Conservation (phyloP, 2,113 vertebrate species). For the Anguilla rostrata region DNA sequence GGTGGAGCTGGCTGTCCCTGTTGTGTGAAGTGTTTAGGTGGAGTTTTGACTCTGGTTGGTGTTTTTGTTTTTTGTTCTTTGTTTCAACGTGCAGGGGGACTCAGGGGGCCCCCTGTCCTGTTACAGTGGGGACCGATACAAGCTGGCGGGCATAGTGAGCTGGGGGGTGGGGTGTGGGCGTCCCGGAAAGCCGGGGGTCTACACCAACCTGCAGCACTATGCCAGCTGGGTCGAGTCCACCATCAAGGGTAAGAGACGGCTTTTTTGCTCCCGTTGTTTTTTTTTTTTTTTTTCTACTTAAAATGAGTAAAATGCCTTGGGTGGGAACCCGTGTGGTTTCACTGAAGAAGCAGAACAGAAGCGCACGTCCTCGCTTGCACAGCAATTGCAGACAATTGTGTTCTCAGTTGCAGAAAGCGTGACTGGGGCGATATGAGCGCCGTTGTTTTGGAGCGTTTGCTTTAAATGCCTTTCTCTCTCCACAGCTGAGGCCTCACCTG, state of each 20-base stretch:
- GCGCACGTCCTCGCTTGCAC: too few relatives aligned
- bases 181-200: constrained; percentile 72
- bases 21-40: background rate
- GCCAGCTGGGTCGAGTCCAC: constrained; percentile 64
- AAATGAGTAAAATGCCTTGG: too few relatives aligned
- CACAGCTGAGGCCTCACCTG: background rate
- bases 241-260: constrained; percentile 42
- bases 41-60: background rate
- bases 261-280: background rate
- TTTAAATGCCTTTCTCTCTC: background rate
- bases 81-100: constrained; percentile 69
- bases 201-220: constrained; percentile 67
- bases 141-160: constrained; percentile 73
- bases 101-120: constrained; percentile 78
- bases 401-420: background rate
- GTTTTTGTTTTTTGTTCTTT: too few relatives aligned
- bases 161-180: constrained; percentile 82
- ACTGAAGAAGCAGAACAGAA: too few relatives aligned
- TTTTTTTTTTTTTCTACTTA: too few relatives aligned
- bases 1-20: too few relatives aligned
- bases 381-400: background rate
- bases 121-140: constrained; percentile 52
- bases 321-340: too few relatives aligned
- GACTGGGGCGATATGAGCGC: background rate
- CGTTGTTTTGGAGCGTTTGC: background rate